A percentile compares a stretch with the other conserved stretches of the same genome.
These are phyloP conservation scores for Nicator chloris DNA, from an alignment of 2,113 vertebrate genomes.

Conservation along the genomic window DNA sequence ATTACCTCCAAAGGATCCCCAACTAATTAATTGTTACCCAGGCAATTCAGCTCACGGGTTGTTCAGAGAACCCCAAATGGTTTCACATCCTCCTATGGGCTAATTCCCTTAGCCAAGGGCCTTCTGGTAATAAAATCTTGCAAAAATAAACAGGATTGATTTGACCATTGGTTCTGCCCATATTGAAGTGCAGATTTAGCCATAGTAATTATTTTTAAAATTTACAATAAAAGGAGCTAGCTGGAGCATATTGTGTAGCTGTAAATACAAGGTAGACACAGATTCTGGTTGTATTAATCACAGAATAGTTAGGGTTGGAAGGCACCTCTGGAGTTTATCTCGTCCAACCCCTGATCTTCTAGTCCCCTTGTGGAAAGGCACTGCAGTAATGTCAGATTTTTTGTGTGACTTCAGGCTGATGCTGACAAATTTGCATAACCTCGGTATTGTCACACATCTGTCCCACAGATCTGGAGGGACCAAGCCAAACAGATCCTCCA, in stretches of 20 bases:
- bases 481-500: not conserved
- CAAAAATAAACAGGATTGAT: not conserved
- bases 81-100: not conserved
- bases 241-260: not conserved
- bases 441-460: not conserved
- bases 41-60: not conserved
- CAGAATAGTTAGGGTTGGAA: not conserved
- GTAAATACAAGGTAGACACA: not conserved
- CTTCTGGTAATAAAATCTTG: not conserved
- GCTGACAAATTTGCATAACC: not conserved
- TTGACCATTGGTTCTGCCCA: not conserved
- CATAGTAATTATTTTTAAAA: not conserved
- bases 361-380: not conserved
- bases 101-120: not conserved
- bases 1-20: not conserved
- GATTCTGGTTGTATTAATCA: not conserved
- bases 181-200: not conserved
- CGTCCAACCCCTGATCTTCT: not conserved
- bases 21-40: not conserved
- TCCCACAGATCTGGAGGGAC: not conserved
- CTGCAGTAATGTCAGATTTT: not conserved
- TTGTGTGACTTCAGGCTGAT: not conserved
- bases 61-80: not conserved
- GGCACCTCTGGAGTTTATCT: not conserved
- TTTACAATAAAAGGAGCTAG: not conserved